Base-by-base conservation (phyloP, 2,797 vertebrate genomes). In the Anguilla pacifica region DNA sequence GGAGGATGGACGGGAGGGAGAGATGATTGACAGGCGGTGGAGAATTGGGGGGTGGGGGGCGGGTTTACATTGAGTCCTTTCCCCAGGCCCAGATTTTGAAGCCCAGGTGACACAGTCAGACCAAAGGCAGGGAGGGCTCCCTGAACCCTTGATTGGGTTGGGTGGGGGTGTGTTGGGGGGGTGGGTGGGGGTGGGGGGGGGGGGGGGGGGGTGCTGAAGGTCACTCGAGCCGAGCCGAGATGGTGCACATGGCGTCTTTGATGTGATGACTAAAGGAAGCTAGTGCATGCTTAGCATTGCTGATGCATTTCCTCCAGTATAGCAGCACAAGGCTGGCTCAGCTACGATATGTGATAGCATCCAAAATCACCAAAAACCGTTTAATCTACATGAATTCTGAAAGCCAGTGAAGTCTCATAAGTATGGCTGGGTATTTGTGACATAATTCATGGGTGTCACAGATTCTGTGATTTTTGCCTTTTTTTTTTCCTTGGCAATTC, bases 191-290 rank as follows among this genome's bases (percentile, higher is more conserved):
- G 9, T 51, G 49, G 35, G 15, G 67, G n/a, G 1, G 64, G 64
- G 3, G 7, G 49, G 49, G 9, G 2, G 49, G 49, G 9, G 3
- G 49, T 6, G 53, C 13, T 55, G 53, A 15, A 15, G 55, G 55
- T 9, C 55, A 57, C 9, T 86, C 82, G 89, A 81, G 93, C 89
- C 89, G 94, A 93, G 94, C 93, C 92, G 93, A 93, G 93, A 95
- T 92, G 91, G 88, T 92, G 92, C 91, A 89, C 94, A 94, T 95
- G 94, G 92, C 89, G 92, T 93, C 93, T 96, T 95, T 96, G 95
- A 95, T 95, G 94, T 96, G 93, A 93, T 95, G 95, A 95, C 95
- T 91, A 93, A 92, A 93, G 92, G 90, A 92, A 92, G 92, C 91
- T 91, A 91, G 15, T 11, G 19, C 22, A 92, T 49, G 91, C 93